A percentile compares a stretch with the other conserved stretches of the same genome.
Evolutionary conservation across 1,140 invertebrate species (phyloP).

Genomic region (Vanessa atalanta): DNA sequence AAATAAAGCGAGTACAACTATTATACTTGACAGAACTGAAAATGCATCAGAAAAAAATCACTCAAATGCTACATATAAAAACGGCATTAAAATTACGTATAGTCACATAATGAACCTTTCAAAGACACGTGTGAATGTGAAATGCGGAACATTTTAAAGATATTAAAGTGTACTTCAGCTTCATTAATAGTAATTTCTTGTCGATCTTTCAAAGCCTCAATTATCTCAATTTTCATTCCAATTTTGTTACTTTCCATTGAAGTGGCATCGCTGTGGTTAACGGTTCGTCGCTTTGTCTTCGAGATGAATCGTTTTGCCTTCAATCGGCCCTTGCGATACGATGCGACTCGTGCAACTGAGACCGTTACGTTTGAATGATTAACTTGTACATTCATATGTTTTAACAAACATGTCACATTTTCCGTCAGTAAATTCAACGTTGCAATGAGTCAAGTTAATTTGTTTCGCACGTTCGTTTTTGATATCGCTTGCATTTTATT

Average conservation of each 20-base stretch:
- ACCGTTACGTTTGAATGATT: slow-evolving; percentile 29
- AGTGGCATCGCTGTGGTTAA: slow-evolving; percentile 57
- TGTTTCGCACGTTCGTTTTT: no score
- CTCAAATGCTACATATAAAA: no score
- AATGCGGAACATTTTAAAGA: neutral
- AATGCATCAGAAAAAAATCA: no score
- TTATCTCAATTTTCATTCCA: slow-evolving; percentile 67
- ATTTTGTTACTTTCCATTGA: slow-evolving; percentile 68
- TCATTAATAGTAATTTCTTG: slow-evolving; percentile 40
- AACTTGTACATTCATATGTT: neutral
- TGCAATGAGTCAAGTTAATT: no score
- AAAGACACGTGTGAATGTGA: neutral
- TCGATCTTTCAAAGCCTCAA: slow-evolving; percentile 51
- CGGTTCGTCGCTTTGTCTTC: slow-evolving; percentile 66
- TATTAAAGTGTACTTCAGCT: slow-evolving; percentile 14
- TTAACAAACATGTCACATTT: slow-evolving; percentile 14
- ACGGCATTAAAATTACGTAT: no score
- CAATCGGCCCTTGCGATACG: slow-evolving; percentile 38
- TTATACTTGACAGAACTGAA: no score
- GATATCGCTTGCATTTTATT: neutral
- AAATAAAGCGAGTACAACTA: no score
- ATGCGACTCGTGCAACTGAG: slow-evolving; percentile 24
- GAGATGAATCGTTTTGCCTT: slow-evolving; percentile 50
- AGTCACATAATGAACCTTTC: no score
- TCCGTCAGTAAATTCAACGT: neutral